Evolutionary conservation across 2,113 vertebrate species (phyloP).

Genomic region (Stegastes partitus): DNA sequence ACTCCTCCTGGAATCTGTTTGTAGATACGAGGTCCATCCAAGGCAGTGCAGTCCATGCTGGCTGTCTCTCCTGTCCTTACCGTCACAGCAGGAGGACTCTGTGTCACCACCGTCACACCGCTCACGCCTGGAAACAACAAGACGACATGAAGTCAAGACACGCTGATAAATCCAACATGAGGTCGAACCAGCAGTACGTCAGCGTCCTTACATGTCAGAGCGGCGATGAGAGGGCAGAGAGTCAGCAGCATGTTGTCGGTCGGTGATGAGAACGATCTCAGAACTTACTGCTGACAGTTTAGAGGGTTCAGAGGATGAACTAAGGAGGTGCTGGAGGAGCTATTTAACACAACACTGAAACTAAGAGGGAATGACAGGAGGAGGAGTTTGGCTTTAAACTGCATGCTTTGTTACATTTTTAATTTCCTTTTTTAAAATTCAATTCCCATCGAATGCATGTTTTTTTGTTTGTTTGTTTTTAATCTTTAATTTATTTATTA

Average conservation of each 20-base stretch:
- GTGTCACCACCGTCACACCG: constrained; percentile 51
- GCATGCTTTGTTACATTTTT: neutral
- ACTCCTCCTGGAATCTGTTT: constrained; percentile 67
- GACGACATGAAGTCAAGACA: neutral
- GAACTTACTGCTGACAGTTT: constrained; percentile 26
- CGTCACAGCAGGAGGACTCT: constrained; percentile 54
- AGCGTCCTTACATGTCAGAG: constrained; percentile 56
- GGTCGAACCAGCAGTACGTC: constrained; percentile 29
- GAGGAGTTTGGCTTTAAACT: constrained; percentile 21
- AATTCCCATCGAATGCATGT: no score
- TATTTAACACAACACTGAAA: constrained; percentile 20
- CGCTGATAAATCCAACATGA: constrained; percentile 41
- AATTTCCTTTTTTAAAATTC: no score
- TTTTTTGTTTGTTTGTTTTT: no score
- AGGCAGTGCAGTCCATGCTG: constrained; percentile 59
- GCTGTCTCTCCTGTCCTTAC: constrained; percentile 54
- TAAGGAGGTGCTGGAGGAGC: constrained; percentile 52
- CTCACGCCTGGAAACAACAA: constrained; percentile 62
- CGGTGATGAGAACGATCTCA: constrained; percentile 37
- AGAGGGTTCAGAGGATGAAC: constrained; percentile 44
- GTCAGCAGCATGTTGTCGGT: constrained; percentile 66
- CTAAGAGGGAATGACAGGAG: constrained; percentile 12
- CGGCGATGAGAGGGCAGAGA: constrained; percentile 68
- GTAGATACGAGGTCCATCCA: constrained; percentile 30
- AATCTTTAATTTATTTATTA: no score